Evolutionary conservation across 2,797 vertebrate genomes (phyloP).

Genomic region (Muraenolepis orangiensis): DNA sequence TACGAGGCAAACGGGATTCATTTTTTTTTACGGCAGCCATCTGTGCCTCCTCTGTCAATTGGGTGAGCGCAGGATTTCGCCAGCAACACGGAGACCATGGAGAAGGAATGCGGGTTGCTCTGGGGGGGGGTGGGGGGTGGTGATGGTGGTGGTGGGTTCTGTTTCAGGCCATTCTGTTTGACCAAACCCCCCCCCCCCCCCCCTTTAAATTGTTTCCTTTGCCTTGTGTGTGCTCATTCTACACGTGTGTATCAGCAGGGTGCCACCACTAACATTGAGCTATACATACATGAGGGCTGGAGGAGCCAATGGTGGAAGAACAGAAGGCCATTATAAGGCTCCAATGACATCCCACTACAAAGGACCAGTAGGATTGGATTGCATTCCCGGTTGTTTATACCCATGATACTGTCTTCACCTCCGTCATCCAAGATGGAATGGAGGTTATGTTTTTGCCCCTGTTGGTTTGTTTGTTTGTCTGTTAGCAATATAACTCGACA

Average conservation of each 20-base stretch:
- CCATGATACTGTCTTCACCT: background rate
- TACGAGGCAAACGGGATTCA: background rate
- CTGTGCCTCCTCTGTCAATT: conserved; percentile 52
- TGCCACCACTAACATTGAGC: background rate
- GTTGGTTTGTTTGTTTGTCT: too few relatives aligned
- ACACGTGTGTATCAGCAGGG: background rate
- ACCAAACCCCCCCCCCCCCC: conserved; percentile 43
- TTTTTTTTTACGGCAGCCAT: background rate
- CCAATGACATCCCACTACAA: background rate
- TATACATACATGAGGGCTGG: background rate
- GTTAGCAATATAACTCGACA: too few relatives aligned
- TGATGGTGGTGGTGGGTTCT: too few relatives aligned
- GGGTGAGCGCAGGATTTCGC: conserved; percentile 75
- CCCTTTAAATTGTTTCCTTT: background rate
- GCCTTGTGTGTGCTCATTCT: background rate
- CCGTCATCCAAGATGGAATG: too few relatives aligned
- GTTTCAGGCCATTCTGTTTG: conserved; percentile 95
- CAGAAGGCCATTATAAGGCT: background rate
- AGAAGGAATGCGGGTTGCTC: conserved; percentile 93
- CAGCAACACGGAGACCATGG: conserved; percentile 88
- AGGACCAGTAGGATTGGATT: background rate
- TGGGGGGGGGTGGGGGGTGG: conserved; percentile 51
- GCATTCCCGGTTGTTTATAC: background rate
- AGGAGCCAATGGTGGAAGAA: background rate
- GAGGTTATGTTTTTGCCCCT: too few relatives aligned